Evolutionary conservation across 92 coral and sea anemone genomes (phyloP).

Genomic region (Heteractis magnifica): DNA sequence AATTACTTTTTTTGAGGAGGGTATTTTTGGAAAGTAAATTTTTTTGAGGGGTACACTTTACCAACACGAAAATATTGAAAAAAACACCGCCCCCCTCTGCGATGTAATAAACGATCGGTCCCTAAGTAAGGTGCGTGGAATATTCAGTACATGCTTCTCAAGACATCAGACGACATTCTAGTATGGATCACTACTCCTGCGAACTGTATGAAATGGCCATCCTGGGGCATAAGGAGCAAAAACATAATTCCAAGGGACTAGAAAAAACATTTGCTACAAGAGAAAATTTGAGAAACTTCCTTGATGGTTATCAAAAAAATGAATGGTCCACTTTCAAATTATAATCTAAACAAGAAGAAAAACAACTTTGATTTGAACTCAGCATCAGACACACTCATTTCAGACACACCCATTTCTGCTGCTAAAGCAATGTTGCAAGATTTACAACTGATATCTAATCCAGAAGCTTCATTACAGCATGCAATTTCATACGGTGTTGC

Average conservation of each 20-base stretch:
- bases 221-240: constrained; percentile 51
- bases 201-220: constrained; percentile 56
- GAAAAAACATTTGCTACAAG: constrained; percentile 56
- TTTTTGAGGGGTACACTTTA: too few species aligned
- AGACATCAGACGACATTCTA: constrained; percentile 48
- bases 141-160: constrained; percentile 48
- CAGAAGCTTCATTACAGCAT: background rate
- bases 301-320: constrained; percentile 13
- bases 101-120: too few species aligned
- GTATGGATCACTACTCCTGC: constrained; percentile 67
- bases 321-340: constrained; percentile 49
- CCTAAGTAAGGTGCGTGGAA: too few species aligned
- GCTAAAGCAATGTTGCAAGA: background rate
- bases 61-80: too few species aligned
- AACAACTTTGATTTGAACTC: background rate
- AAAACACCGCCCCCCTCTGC: too few species aligned
- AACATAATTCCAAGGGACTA: constrained; percentile 57
- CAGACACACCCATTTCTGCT: background rate
- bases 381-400: background rate
- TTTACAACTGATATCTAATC: background rate
- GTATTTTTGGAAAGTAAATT: too few species aligned
- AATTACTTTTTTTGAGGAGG: too few species aligned
- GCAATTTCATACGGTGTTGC: background rate
- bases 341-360: constrained; percentile 8
- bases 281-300: constrained; percentile 37